phyloP scores from a whole-genome alignment of 2,113 vertebrate genomes.

The Brachypteracias leptosomus region DNA sequence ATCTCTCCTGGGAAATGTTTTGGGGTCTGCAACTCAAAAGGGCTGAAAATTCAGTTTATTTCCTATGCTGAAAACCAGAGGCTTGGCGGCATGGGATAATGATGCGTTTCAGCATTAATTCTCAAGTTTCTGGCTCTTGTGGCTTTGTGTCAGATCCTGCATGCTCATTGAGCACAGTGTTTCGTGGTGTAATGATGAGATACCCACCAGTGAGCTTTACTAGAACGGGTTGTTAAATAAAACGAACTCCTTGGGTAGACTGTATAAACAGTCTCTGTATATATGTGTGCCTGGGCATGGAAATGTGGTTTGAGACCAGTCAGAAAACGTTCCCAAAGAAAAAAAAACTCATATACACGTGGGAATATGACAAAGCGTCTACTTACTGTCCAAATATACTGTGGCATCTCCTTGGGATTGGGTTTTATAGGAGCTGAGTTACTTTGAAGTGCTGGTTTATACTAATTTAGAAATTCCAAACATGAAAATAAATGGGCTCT shows the following conservation, averaged over 20 bases:
- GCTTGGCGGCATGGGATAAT: slow-evolving; percentile 3
- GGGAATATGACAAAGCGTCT: slow-evolving; percentile 64
- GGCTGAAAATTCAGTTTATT: neutral
- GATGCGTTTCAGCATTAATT: slow-evolving; percentile 14
- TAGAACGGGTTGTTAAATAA: slow-evolving; percentile 32
- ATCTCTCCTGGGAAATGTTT: slow-evolving; percentile 11
- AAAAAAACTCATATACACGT: slow-evolving; percentile 26
- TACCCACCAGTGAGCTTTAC: slow-evolving; percentile 34
- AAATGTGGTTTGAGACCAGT: slow-evolving; percentile 40
- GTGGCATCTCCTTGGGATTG: slow-evolving; percentile 29
- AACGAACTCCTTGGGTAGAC: slow-evolving; percentile 19
- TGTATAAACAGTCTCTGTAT: slow-evolving; percentile 38
- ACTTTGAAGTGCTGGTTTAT: slow-evolving; percentile 65
- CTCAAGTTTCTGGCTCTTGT: slow-evolving; percentile 51
- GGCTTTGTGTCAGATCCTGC: slow-evolving; percentile 52
- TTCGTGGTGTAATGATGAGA: slow-evolving; percentile 45
- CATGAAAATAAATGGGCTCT: slow-evolving; percentile 42
- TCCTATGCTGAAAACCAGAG: neutral
- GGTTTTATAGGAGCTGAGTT: slow-evolving; percentile 44
- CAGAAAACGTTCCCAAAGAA: slow-evolving; percentile 58
- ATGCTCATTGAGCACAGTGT: neutral
- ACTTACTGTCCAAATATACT: slow-evolving; percentile 58
- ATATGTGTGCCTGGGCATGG: slow-evolving; percentile 28
- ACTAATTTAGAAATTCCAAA: slow-evolving; percentile 64
- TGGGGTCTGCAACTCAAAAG: neutral